phyloP scores from a whole-genome alignment of 2,888 invertebrate genomes.

The Nymphalis urticae region DNA sequence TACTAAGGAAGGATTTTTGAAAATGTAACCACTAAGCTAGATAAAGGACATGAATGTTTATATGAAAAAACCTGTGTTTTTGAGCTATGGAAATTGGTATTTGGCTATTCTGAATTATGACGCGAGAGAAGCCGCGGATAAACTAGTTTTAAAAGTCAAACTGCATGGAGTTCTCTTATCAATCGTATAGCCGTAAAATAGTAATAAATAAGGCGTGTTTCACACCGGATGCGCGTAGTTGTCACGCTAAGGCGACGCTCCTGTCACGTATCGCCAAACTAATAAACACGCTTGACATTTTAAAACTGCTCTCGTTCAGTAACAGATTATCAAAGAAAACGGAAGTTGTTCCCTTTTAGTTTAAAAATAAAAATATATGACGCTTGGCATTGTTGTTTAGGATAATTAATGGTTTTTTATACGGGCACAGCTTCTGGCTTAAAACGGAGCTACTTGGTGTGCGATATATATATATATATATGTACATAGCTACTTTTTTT shows the following conservation, averaged over 20 bases:
- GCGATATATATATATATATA: too few relatives aligned
- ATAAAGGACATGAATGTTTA: too few relatives aligned
- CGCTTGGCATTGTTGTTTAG: constrained; percentile 30
- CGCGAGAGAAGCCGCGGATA: too few relatives aligned
- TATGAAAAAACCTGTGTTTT: too few relatives aligned
- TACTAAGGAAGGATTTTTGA: too few relatives aligned
- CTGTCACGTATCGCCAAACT: constrained; percentile 37
- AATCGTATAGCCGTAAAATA: constrained; percentile 39
- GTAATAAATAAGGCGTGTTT: constrained; percentile 58
- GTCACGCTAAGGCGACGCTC: constrained; percentile 46
- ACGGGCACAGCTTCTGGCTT: not conserved
- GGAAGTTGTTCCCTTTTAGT: constrained; percentile 38
- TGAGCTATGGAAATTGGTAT: too few relatives aligned
- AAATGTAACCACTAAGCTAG: too few relatives aligned
- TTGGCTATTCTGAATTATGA: too few relatives aligned
- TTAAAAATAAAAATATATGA: constrained; percentile 39
- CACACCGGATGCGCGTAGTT: constrained; percentile 55
- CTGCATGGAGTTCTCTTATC: not conserved
- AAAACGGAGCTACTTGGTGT: not conserved
- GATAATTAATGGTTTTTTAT: constrained; percentile 28
- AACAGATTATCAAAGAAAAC: constrained; percentile 38
- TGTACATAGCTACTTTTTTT: too few relatives aligned
- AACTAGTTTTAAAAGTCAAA: not conserved
- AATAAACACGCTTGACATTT: constrained; percentile 39
- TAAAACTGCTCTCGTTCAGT: constrained; percentile 29